phyloP scores from a whole-genome alignment of 2,888 invertebrate species.

The Epistrophella euchroma region DNA sequence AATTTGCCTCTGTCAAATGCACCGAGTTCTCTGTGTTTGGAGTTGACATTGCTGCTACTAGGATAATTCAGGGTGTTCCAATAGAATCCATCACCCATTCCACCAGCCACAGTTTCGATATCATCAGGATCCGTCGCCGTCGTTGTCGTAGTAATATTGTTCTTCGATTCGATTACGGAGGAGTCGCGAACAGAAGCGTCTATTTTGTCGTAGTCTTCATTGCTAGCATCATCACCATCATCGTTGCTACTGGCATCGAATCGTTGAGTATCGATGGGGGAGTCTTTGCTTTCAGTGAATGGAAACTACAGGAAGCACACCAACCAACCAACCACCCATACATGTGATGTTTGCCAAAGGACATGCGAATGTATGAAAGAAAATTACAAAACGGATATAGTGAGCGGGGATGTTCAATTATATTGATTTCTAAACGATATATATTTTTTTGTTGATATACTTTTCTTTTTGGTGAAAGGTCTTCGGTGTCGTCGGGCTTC shows the following conservation, averaged over 20 bases:
- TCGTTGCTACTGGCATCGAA: neutral
- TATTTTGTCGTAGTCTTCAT: constrained; percentile 45
- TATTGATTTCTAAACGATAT: constrained; percentile 61
- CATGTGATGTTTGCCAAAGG: constrained; percentile 48
- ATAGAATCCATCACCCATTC: constrained; percentile 65
- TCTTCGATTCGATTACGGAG: constrained; percentile 51
- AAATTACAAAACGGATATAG: constrained; percentile 60
- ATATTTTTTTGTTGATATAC: constrained; percentile 23
- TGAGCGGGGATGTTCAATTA: constrained; percentile 49
- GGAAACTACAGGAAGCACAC: constrained; percentile 33
- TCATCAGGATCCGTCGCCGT: constrained; percentile 31
- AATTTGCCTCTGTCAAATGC: constrained; percentile 5
- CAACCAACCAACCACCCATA: neutral
- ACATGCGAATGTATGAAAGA: constrained; percentile 46
- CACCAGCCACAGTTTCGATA: constrained; percentile 31
- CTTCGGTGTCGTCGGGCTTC: constrained; percentile 17
- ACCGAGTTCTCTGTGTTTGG: neutral
- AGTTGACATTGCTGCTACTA: neutral
- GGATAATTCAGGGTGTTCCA: constrained; percentile 62
- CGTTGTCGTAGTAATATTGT: constrained; percentile 37
- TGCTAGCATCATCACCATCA: constrained; percentile 6
- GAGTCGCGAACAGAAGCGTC: constrained; percentile 53
- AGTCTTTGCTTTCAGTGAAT: constrained; percentile 13
- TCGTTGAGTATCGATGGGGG: constrained; percentile 12
- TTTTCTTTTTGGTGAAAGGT: constrained; percentile 22